These are phyloP conservation scores for Prionace glauca DNA, from an alignment of 2,797 vertebrate genomes.

Conservation along the genomic window DNA sequence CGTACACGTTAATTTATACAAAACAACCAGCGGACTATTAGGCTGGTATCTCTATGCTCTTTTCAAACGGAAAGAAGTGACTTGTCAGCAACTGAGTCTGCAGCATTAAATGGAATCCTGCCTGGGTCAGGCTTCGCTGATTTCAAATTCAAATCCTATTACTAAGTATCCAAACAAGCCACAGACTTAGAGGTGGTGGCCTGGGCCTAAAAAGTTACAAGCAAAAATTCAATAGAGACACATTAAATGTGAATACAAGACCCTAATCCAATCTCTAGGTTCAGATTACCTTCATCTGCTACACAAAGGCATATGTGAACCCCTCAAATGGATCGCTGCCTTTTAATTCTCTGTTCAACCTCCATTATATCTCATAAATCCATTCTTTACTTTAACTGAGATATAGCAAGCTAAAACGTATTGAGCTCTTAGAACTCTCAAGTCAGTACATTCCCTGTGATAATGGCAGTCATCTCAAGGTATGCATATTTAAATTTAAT, in stretches of 20 bases:
- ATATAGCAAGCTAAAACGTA: background rate
- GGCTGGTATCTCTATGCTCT: background rate
- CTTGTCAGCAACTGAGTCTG: background rate
- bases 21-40: background rate
- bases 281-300: background rate
- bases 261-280: background rate
- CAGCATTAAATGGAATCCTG: background rate
- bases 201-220: background rate
- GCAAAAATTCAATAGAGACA: background rate
- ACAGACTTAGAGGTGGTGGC: background rate
- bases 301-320: background rate
- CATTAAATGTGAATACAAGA: background rate
- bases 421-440: background rate
- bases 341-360: background rate
- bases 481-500: background rate
- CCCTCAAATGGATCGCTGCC: background rate
- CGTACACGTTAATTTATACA: background rate
- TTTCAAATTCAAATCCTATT: background rate
- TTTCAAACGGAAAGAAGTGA: background rate
- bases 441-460: background rate
- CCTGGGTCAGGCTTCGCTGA: background rate
- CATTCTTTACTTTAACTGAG: background rate
- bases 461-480: background rate
- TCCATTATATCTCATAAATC: background rate
- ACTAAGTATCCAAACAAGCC: background rate